Conservation (phyloP, 2,888 invertebrate species). For the Trachelus tabidus region DNA sequence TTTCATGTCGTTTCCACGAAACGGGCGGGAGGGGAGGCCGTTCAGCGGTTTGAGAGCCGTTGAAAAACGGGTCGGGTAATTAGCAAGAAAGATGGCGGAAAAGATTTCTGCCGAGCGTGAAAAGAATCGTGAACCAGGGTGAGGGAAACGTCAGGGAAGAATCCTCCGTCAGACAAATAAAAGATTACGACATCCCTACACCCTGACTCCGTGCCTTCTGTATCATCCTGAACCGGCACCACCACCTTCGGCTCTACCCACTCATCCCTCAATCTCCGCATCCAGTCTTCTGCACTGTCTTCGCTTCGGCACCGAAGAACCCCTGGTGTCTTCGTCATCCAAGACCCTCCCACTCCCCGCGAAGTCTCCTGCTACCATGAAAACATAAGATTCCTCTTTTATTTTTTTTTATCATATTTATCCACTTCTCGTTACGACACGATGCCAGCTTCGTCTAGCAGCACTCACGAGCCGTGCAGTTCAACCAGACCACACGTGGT, state of each 20-base stretch:
- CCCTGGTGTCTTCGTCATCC: too few relatives aligned
- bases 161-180: slow-evolving; percentile 42
- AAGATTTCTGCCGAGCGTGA: slow-evolving; percentile 45
- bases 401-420: too few relatives aligned
- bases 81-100: slow-evolving; percentile 51
- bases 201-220: slow-evolving; percentile 9
- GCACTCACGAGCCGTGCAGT: slow-evolving; percentile 14
- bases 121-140: slow-evolving; percentile 40
- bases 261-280: too few relatives aligned
- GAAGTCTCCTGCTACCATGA: too few relatives aligned
- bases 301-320: too few relatives aligned
- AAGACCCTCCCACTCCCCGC: too few relatives aligned
- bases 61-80: slow-evolving; percentile 51
- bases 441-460: background rate
- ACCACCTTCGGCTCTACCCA: too few relatives aligned
- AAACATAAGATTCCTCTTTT: too few relatives aligned
- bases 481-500: slow-evolving; percentile 8
- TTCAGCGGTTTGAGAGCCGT: slow-evolving; percentile 31
- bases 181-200: slow-evolving; percentile 37
- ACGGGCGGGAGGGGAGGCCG: slow-evolving; percentile 1
- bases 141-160: slow-evolving; percentile 24
- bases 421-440: too few relatives aligned
- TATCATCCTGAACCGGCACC: too few relatives aligned
- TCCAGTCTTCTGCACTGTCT: too few relatives aligned
- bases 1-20: slow-evolving; percentile 51